phyloP scores from a whole-genome alignment of 1,140 invertebrate genomes.

The Mylabris phalerata region DNA sequence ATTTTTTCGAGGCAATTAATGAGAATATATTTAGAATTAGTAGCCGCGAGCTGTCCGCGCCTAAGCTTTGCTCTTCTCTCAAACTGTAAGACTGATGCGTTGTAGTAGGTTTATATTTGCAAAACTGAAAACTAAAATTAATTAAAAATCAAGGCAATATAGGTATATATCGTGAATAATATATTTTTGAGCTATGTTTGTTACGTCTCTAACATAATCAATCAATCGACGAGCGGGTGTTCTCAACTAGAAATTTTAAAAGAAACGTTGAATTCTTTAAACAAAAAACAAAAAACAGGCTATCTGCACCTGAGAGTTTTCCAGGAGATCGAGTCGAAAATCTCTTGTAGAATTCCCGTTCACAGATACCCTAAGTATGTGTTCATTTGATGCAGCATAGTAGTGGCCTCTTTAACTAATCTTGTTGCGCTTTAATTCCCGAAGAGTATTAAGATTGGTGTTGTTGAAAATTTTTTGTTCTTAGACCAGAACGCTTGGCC shows the following conservation, averaged over 20 bases:
- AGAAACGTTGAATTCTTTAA: slow-evolving; percentile 17
- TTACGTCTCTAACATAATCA: slow-evolving; percentile 31
- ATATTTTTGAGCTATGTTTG: slow-evolving; percentile 42
- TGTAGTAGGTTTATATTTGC: slow-evolving; percentile 37
- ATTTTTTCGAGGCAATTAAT: background rate
- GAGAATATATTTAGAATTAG: background rate
- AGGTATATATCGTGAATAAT: slow-evolving; percentile 29
- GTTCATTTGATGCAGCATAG: slow-evolving; percentile 6
- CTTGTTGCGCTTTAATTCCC: too few species aligned
- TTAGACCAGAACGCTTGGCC: slow-evolving; percentile 11
- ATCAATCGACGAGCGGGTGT: slow-evolving; percentile 22
- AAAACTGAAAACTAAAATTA: slow-evolving; percentile 28
- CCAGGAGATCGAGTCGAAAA: too few species aligned
- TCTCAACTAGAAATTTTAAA: background rate
- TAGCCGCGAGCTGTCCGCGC: slow-evolving; percentile 13
- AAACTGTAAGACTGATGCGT: slow-evolving; percentile 39
- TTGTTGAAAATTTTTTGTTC: too few species aligned
- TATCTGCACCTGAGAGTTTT: too few species aligned
- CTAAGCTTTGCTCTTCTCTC: slow-evolving; percentile 19
- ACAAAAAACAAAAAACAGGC: background rate
- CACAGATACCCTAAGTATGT: background rate
- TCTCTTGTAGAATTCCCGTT: too few species aligned
- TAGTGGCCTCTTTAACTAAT: slow-evolving; percentile 9
- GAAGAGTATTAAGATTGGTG: too few species aligned
- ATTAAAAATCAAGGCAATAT: slow-evolving; percentile 37